phyloP scores from a whole-genome alignment of 2,888 invertebrate species.

The Napeogenes inachia region DNA sequence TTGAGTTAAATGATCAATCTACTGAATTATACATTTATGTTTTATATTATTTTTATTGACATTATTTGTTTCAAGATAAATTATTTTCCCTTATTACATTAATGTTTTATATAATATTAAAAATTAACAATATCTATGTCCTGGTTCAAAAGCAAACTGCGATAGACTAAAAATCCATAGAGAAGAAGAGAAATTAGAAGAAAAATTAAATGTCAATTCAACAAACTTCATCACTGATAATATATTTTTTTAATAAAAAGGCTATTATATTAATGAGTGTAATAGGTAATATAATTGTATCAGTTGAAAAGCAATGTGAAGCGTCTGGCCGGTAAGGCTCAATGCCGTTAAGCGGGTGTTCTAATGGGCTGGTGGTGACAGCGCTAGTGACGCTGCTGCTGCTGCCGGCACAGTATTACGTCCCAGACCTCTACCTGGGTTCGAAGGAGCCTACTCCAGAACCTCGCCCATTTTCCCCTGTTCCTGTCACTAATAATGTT shows the following conservation, averaged over 20 bases:
- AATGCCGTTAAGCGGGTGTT: slow-evolving; percentile 55
- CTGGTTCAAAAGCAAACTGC: too few species aligned
- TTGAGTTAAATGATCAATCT: too few species aligned
- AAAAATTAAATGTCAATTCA: slow-evolving; percentile 12
- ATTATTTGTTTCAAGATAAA: too few species aligned
- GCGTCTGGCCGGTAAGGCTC: slow-evolving; percentile 16
- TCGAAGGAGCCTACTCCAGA: slow-evolving; percentile 34
- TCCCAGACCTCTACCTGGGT: slow-evolving; percentile 45
- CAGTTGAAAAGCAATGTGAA: slow-evolving; percentile 19
- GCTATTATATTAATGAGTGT: slow-evolving; percentile 10
- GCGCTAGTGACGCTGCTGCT: slow-evolving; percentile 51
- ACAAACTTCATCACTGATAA: slow-evolving; percentile 7
- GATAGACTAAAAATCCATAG: too few species aligned
- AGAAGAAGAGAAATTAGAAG: slow-evolving; percentile 4
- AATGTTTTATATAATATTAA: too few species aligned
- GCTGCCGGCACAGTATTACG: slow-evolving; percentile 56
- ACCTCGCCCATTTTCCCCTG: slow-evolving; percentile 17
- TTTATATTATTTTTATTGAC: too few species aligned
- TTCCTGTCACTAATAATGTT: slow-evolving; percentile 27
- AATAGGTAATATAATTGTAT: slow-evolving; percentile 6
- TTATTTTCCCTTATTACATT: too few species aligned
- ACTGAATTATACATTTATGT: too few species aligned
- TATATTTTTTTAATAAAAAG: slow-evolving; percentile 10
- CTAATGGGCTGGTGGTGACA: slow-evolving; percentile 48
- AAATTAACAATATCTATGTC: too few species aligned